Evolutionary conservation across 2,888 invertebrate species (phyloP), one percentile per base, ranked within the genome.

Genomic region (Leptura quadrifasciata): DNA sequence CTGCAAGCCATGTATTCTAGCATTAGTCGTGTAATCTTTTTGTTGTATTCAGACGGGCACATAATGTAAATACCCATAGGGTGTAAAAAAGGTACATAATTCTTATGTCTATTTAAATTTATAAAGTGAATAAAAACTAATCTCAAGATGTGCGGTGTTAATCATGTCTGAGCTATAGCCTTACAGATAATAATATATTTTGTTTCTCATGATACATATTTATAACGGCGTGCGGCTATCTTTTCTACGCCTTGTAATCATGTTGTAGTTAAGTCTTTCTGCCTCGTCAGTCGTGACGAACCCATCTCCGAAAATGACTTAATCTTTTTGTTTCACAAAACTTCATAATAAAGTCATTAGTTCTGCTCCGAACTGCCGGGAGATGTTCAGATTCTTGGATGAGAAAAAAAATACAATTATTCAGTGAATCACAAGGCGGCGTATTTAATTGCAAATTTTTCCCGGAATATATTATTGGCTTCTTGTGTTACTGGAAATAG

Each of bases 321-420:
- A 79, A 79, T 81, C 79, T 77, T 79, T 79, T 71, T 71, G 70
- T 71, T 71, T 71, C 70, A 24, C 70, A 39, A 71, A 71, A 81
- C 78, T 81, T 80, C 79, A 81, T 82, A 82, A 82, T 82, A 82
- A 82, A 82, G 82, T 81, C 82, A 81, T 82, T 82, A 82, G 81
- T 80, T 77, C 77, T 70, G 81, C 80, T 64, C 55, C 31, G 47
- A 54, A 54, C 18, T 39, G 35, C 69, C 54, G 54, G 18, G 54
- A 24, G 69, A 57, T 52, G 20, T 57, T 68, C 58, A 12, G 58
- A 69, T 27, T 31, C 15, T 39, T 18, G 20, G 69, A 39, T 20
- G 35, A 24, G 31, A 75, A 24, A 69, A 74, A 74, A 65, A 54
- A 74, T 18, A 74, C 39, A 52, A 60, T 67, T 74, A 69, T 60